Evolutionary conservation across 2,888 invertebrate species (phyloP).

Genomic region (Craniophora ligustri): DNA sequence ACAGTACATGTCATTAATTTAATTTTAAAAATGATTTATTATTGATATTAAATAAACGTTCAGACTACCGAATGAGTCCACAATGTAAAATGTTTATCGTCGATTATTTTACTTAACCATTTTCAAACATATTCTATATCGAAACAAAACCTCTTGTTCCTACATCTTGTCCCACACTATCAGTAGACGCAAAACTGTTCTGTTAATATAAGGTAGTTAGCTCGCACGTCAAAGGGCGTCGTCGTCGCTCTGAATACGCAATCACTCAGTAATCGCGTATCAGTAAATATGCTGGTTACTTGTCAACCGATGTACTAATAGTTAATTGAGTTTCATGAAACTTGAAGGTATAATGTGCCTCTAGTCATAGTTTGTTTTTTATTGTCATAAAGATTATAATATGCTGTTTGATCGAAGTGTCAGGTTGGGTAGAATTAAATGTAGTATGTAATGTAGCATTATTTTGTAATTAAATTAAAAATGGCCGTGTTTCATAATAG

Average conservation of each 20-base stretch:
- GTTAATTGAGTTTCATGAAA: not conserved
- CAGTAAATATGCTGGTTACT: conserved; percentile 37
- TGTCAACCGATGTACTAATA: not conserved
- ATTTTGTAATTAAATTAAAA: too few relatives aligned
- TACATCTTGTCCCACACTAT: conserved; percentile 35
- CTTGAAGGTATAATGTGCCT: not conserved
- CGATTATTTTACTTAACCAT: too few relatives aligned
- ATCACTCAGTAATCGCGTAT: conserved; percentile 49
- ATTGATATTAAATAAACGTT: too few relatives aligned
- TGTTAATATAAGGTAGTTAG: conserved; percentile 55
- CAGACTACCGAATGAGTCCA: too few relatives aligned
- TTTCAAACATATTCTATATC: not conserved
- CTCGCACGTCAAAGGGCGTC: conserved; percentile 58
- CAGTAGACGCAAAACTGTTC: conserved; percentile 50
- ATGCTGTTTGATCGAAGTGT: too few relatives aligned
- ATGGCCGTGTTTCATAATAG: too few relatives aligned
- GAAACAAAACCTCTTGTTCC: conserved; percentile 17
- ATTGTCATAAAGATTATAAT: not conserved
- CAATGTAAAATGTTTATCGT: too few relatives aligned
- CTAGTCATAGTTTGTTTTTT: not conserved
- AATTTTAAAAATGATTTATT: too few relatives aligned
- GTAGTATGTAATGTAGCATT: too few relatives aligned
- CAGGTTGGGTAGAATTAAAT: too few relatives aligned
- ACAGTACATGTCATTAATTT: too few relatives aligned
- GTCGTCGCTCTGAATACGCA: conserved; percentile 49